phyloP scores from a whole-genome alignment of 1,140 invertebrate genomes.

The Vanessa tameamea region DNA sequence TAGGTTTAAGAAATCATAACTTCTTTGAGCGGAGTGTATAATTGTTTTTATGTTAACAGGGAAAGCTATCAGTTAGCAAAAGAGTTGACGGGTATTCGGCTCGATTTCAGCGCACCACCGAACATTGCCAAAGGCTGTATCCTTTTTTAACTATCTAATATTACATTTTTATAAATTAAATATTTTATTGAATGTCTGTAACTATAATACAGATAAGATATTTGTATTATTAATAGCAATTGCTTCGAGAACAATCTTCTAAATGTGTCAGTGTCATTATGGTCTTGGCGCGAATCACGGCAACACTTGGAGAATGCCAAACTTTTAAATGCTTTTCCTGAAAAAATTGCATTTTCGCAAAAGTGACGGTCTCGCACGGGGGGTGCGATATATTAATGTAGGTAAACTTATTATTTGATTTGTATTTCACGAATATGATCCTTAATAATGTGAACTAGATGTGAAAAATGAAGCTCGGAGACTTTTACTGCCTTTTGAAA shows the following conservation, averaged over 20 bases:
- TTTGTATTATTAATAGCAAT: background rate
- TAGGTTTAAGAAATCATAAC: too few relatives aligned
- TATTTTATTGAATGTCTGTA: background rate
- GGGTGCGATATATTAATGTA: too few relatives aligned
- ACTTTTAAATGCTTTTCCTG: too few relatives aligned
- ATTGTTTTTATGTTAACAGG: constrained; percentile 40
- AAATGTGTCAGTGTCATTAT: too few relatives aligned
- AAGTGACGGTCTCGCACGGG: too few relatives aligned
- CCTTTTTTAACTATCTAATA: constrained; percentile 56
- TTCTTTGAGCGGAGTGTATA: too few relatives aligned
- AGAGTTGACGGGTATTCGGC: constrained; percentile 64
- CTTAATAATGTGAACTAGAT: constrained; percentile 45
- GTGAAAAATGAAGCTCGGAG: constrained; percentile 56
- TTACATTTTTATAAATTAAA: background rate
- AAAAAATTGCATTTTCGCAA: too few relatives aligned
- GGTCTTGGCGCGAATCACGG: too few relatives aligned
- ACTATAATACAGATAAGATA: background rate
- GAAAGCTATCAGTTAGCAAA: constrained; percentile 65
- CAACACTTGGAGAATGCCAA: too few relatives aligned
- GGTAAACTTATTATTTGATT: too few relatives aligned
- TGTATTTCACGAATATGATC: constrained; percentile 19
- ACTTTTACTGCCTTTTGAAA: constrained; percentile 51
- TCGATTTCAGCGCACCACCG: constrained; percentile 63
- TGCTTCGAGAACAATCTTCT: too few relatives aligned
- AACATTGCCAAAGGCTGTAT: constrained; percentile 74